Base-by-base conservation (phyloP, 2,888 invertebrate species). In the Aphidoletes aphidimyza region DNA sequence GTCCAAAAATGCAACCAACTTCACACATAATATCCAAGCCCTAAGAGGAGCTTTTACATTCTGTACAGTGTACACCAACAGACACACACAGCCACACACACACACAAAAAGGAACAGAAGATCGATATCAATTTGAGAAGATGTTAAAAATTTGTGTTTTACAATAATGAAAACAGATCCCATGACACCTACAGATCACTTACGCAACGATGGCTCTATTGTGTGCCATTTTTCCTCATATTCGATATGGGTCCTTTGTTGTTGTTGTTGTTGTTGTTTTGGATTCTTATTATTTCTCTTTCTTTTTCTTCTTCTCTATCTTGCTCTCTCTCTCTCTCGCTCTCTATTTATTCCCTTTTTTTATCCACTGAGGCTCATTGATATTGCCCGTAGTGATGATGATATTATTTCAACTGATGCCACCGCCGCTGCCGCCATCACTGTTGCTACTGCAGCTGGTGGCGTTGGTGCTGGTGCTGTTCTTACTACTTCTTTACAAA, bases 131-230 rank as follows among this genome's bases (percentile, higher is more conserved):
- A 37, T 81, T 81, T 22, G 81, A 81, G 22, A n/a, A 81, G 37
- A 81, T 81, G 81, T 81, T 81, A n/a, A 37, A 81, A 81, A 81
- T 69, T 69, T 34, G 69, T 69, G 11, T 69, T 69, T 69, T 69
- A 30, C 69, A 69, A 30, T 69, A 14, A 69, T 69, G 37, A 81
- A 45, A 49, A 84, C 59, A 69, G 14, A 39, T 78, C 84, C 78
- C 84, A 36, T 78, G 84, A 78, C 84, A 84, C 84, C 42, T 22
- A 83, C 49, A 85, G 42, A 85, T 84, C 83, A n/a, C 84, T 83
- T 59, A 85, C 59, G 69, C 54, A 84, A 84, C 84, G 83, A 22
- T 85, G 85, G 84, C 84, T 86, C 85, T 83, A 85, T 84, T 85
- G 85, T 85, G 85, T 81, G 26, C 42, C 39, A 26, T 83, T 83